Conservation (phyloP, 2,113 vertebrate species). For the Xyrauchen texanus region DNA sequence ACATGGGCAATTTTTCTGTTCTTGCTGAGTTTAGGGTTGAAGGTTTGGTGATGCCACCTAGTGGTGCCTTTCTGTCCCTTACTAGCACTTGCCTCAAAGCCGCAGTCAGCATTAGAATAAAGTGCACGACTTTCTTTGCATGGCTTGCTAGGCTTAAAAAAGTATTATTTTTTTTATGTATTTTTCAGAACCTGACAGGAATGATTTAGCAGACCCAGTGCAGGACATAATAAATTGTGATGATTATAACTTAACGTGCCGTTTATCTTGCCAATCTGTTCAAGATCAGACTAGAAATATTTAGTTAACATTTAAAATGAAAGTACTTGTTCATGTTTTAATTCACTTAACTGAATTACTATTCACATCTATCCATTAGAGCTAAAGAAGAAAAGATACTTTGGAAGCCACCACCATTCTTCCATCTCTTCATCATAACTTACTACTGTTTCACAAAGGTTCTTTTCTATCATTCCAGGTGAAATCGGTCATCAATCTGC, state of each 20-base stretch:
- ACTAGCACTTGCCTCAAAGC: background rate
- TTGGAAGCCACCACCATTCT: background rate
- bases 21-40: no score
- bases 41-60: background rate
- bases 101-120: no score
- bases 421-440: constrained; percentile 3
- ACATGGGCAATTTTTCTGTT: no score
- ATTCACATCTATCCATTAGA: background rate
- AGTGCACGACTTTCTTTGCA: background rate
- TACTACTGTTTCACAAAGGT: constrained; percentile 19
- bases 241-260: no score
- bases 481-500: constrained; percentile 95
- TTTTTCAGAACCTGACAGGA: no score
- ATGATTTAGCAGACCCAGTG: no score
- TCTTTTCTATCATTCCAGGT: constrained; percentile 77
- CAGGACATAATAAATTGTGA: no score
- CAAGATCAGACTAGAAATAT: background rate
- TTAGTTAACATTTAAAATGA: no score
- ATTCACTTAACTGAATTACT: background rate
- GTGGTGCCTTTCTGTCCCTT: background rate
- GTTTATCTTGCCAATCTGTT: no score
- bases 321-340: background rate
- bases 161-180: background rate
- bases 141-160: background rate
- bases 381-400: background rate